A percentile compares a stretch with the other conserved stretches of the same genome.
Evolutionary conservation across 2,888 invertebrate species (phyloP).

Genomic region (Hemistola chrysoprasaria): DNA sequence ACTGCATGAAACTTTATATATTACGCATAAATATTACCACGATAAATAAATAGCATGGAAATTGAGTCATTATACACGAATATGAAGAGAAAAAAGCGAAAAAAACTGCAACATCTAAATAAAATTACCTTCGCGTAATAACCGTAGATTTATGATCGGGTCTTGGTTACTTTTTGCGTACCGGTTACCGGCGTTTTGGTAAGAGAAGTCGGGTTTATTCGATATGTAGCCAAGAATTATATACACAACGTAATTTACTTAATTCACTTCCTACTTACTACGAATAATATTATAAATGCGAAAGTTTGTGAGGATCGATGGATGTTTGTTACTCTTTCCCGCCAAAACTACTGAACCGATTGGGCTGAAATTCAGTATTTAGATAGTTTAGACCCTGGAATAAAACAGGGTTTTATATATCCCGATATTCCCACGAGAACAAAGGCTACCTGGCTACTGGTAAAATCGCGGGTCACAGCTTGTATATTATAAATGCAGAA

Average conservation of each 20-base stretch:
- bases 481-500: too few relatives aligned
- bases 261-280: neutral
- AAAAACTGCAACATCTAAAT: conserved; percentile 31
- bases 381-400: too few relatives aligned
- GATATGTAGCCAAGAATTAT: conserved; percentile 8
- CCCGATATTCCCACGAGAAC: too few relatives aligned
- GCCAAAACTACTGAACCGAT: too few relatives aligned
- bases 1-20: conserved; percentile 4
- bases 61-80: conserved; percentile 28
- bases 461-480: too few relatives aligned
- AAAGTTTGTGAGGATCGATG: too few relatives aligned
- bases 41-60: conserved; percentile 16
- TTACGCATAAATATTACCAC: conserved; percentile 18
- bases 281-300: too few relatives aligned
- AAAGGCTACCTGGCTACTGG: neutral
- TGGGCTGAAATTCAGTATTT: too few relatives aligned
- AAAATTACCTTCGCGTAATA: conserved; percentile 41
- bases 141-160: conserved; percentile 38
- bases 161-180: conserved; percentile 33
- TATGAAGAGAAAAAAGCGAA: conserved; percentile 1
- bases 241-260: neutral
- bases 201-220: conserved; percentile 22
- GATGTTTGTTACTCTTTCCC: too few relatives aligned
- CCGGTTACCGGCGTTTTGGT: conserved; percentile 28
- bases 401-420: too few relatives aligned